Percentiles rank a stretch among this genome's conserved stretches.
Evolutionary conservation across 2,113 vertebrate genomes (phyloP).

Genomic region (Pluvialis apricaria): DNA sequence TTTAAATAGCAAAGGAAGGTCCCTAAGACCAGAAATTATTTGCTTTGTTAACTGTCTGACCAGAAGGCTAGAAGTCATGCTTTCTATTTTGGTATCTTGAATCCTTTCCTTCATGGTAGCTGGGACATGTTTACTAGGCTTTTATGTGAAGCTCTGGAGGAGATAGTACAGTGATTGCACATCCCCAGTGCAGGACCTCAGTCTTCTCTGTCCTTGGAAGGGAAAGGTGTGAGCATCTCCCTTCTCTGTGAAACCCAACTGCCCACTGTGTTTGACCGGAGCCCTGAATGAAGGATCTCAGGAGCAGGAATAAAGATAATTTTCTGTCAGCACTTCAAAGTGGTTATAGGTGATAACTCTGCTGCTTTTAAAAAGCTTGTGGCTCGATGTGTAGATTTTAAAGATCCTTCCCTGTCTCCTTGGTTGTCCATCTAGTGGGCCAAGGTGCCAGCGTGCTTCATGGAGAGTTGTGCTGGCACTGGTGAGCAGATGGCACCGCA

Average conservation of each 20-base stretch:
- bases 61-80: not conserved
- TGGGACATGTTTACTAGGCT: not conserved
- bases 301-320: not conserved
- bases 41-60: not conserved
- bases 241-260: not conserved
- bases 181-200: not conserved
- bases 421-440: not conserved
- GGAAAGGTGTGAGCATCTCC: not conserved
- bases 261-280: not conserved
- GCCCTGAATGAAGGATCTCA: not conserved
- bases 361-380: not conserved
- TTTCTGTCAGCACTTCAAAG: not conserved
- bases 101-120: not conserved
- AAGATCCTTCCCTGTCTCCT: not conserved
- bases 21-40: not conserved
- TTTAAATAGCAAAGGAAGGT: not conserved
- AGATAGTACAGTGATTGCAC: not conserved
- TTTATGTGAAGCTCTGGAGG: not conserved
- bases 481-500: not conserved
- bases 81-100: not conserved
- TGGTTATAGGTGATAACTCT: not conserved
- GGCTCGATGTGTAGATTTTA: not conserved
- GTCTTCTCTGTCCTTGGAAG: not conserved
- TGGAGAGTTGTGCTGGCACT: not conserved
- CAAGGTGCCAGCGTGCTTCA: not conserved